Percentiles rank a stretch among this genome's conserved stretches.
phyloP scores from a whole-genome alignment of 2,113 vertebrate species.

The Nannobrachium achirus region DNA sequence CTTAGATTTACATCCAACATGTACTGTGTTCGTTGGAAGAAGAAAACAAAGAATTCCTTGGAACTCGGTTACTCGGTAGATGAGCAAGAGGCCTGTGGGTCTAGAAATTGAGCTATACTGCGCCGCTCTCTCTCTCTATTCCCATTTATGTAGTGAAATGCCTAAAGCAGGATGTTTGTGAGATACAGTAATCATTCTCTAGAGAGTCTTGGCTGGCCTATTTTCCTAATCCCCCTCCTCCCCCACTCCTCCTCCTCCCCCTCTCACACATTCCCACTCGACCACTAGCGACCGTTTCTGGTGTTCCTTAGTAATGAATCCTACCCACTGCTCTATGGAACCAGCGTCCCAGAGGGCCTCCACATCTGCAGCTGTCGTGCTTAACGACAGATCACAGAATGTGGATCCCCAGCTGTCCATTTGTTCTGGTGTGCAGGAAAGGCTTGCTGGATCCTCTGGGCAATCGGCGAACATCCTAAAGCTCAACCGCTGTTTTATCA shows the following conservation, averaged over 20 bases:
- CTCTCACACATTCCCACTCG: not conserved
- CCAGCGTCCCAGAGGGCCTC: slow-evolving; percentile 50
- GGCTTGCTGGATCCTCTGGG: not conserved
- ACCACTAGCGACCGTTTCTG: slow-evolving; percentile 19
- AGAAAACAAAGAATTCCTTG: not conserved
- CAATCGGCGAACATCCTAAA: too few species aligned
- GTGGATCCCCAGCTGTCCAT: not conserved
- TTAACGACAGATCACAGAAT: slow-evolving; percentile 42
- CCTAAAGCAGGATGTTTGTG: slow-evolving; percentile 26
- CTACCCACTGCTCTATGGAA: slow-evolving; percentile 55
- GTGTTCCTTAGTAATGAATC: slow-evolving; percentile 39
- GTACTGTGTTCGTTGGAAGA: slow-evolving; percentile 4
- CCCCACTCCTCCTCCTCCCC: too few species aligned
- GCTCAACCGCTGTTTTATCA: not conserved
- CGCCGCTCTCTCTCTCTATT: not conserved
- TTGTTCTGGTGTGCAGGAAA: slow-evolving; percentile 11
- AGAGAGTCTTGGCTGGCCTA: not conserved
- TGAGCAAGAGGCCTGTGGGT: not conserved
- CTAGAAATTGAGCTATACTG: slow-evolving; percentile 22
- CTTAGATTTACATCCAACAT: slow-evolving; percentile 16
- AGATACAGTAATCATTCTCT: slow-evolving; percentile 29
- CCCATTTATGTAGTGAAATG: slow-evolving; percentile 7
- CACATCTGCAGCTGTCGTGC: slow-evolving; percentile 49
- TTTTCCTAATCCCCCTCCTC: slow-evolving; percentile 7
- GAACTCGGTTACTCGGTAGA: slow-evolving; percentile 43